A percentile compares a stretch with the other conserved stretches of the same genome.
phyloP scores from a whole-genome alignment of 1,140 invertebrate species.

The Drosophila paulistorum region DNA sequence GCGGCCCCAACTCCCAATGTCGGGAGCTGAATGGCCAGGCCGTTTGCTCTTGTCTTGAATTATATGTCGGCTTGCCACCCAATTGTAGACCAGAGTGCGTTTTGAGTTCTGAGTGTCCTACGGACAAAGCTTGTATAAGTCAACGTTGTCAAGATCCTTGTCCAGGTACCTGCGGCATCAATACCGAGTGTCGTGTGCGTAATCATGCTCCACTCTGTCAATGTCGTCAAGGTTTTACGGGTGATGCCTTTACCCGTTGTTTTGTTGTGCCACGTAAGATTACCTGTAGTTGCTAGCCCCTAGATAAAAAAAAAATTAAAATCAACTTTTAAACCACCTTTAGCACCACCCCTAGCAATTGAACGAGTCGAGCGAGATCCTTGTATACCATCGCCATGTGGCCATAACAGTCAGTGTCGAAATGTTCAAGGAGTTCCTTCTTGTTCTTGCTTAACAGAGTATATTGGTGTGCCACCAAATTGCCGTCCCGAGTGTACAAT shows the following conservation, averaged over 20 bases:
- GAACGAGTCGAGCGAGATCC: constrained; percentile 85
- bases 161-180: constrained; percentile 87
- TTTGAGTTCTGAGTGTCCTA: constrained; percentile 87
- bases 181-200: constrained; percentile 87
- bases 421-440: constrained; percentile 89
- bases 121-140: constrained; percentile 87
- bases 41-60: constrained; percentile 87
- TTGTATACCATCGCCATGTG: constrained; percentile 88
- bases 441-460: constrained; percentile 90
- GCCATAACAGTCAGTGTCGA: constrained; percentile 90
- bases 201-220: constrained; percentile 89
- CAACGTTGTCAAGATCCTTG: constrained; percentile 89
- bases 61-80: constrained; percentile 87
- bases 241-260: constrained; percentile 88
- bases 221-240: constrained; percentile 86
- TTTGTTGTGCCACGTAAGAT: constrained; percentile 85
- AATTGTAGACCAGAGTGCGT: constrained; percentile 88
- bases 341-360: constrained; percentile 69
- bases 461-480: constrained; percentile 89
- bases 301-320: neutral
- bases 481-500: constrained; percentile 94
- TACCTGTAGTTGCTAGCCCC: neutral
- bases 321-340: neutral
- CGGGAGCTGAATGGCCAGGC: constrained; percentile 86
- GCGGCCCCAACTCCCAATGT: constrained; percentile 87